These are phyloP conservation scores for Mustela lutreola DNA, from an alignment of 2,113 vertebrate species.

Conservation along the genomic window DNA sequence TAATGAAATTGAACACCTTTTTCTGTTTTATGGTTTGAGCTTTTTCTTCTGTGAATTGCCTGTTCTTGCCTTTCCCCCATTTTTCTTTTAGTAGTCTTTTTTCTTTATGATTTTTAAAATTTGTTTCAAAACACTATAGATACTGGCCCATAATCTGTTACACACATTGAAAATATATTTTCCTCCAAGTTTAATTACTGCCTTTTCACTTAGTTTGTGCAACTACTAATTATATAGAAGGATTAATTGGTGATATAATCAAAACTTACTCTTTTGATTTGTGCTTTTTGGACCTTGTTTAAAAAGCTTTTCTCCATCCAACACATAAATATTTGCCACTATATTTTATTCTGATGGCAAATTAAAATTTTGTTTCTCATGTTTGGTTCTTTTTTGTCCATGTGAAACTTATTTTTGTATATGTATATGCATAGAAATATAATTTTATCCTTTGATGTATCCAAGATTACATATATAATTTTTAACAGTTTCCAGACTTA, in stretches of 20 bases:
- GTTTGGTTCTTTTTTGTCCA: neutral
- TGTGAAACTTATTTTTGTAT: neutral
- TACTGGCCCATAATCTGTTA: neutral
- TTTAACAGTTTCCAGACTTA: neutral
- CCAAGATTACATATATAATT: neutral
- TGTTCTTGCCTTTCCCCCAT: neutral
- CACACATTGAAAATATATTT: neutral
- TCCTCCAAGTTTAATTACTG: neutral
- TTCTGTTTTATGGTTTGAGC: neutral
- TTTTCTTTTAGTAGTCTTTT: neutral
- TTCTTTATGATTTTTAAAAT: neutral
- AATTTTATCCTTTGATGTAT: neutral
- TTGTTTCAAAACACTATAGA: neutral
- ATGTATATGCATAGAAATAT: neutral
- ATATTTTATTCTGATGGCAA: neutral
- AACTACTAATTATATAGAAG: neutral
- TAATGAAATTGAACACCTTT: neutral
- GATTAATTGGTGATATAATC: neutral
- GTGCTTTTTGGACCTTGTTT: neutral
- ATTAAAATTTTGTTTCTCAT: neutral
- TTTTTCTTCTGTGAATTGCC: neutral
- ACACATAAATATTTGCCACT: neutral
- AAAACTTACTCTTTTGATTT: neutral
- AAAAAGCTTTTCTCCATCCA: neutral
- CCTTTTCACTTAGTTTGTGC: neutral